Evolutionary conservation across 2,797 vertebrate genomes (phyloP), one percentile per base, ranked within the genome.

Genomic region (Loris lydekkerianus): DNA sequence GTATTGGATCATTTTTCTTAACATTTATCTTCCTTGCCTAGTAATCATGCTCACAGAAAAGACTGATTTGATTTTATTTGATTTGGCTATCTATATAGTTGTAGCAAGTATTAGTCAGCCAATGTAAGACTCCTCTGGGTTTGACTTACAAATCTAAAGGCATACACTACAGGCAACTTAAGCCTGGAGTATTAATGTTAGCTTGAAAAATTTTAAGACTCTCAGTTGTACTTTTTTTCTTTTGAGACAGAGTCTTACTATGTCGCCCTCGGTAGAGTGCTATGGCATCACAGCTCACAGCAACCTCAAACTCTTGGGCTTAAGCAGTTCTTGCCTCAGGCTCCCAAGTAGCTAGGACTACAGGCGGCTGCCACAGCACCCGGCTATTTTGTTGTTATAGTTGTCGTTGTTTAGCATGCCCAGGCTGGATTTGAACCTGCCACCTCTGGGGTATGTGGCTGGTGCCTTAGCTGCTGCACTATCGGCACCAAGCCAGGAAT

Each of bases 101-200:
- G 82, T 17, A 93, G 43, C 58, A 97, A 92, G 61, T 87, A 40
- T 65, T 88, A 91, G 53, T 81, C 40, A 94, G 72, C 15, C 29
- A 61, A 43, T 87, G 1, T 78, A 88, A 75, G 8, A 63, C 40
- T 78, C 10, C 61, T 90, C 86, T 49, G 43, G 31, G 53, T 91
- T 86, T 93, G 60, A 91, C 69, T 96, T 92, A n/a, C 15, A 93
- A 75, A 75, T 89, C 31, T 88, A 65, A 75, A 86, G 70, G 14
- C 10, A 4, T 81, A 60, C 11, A 67, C 14, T 95, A 49, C 94
- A 53, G 49, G 86, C 27, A 96, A 53, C 40, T 88, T 75, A 58
- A 67, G 31, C 20, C 58, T 34, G 86, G 56, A 93, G 73, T 72
- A 90, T 84, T 87, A 92, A 83, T 89, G 92, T 92, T 27, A 87